Conservation (phyloP, 2,888 invertebrate genomes). For the Gasteruption jaculator region DNA sequence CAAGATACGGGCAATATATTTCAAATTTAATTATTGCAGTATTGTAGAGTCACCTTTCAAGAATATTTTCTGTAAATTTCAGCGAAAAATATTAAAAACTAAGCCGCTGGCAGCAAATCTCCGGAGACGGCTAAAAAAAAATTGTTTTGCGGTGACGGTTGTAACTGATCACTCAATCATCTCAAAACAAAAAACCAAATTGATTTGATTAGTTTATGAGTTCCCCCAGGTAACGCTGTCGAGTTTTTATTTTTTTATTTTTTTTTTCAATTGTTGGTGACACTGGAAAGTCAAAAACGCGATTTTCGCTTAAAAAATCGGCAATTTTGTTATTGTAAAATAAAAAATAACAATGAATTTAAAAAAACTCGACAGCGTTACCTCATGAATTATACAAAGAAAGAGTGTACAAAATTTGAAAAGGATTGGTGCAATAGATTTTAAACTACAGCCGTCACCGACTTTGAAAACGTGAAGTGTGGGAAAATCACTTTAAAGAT, state of each 20-base stretch:
- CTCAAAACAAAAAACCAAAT: conserved; percentile 24
- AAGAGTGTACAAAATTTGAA: conserved; percentile 21
- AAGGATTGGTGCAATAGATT: conserved; percentile 20
- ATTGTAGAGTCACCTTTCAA: no score
- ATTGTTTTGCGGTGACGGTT: conserved; percentile 21
- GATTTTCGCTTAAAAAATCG: conserved; percentile 23
- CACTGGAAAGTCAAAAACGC: conserved; percentile 22
- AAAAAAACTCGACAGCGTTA: conserved; percentile 23
- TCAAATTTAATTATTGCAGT: no score
- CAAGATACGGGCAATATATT: no score
- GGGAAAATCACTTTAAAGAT: no score
- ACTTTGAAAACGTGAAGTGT: no score
- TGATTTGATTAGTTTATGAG: conserved; percentile 18
- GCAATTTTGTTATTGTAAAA: conserved; percentile 23
- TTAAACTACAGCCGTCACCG: no score
- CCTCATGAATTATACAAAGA: conserved; percentile 21
- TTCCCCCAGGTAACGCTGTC: conserved; percentile 20
- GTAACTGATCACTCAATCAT: conserved; percentile 24
- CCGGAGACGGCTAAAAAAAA: conserved; percentile 21
- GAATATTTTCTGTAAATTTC: no score
- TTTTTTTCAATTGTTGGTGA: conserved; percentile 19
- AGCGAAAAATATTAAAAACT: no score
- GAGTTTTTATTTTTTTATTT: conserved; percentile 18
- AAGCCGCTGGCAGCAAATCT: no score
- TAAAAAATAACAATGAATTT: conserved; percentile 19